phyloP scores from a whole-genome alignment of 2,113 vertebrate species.

The Diphyllodes magnificus region DNA sequence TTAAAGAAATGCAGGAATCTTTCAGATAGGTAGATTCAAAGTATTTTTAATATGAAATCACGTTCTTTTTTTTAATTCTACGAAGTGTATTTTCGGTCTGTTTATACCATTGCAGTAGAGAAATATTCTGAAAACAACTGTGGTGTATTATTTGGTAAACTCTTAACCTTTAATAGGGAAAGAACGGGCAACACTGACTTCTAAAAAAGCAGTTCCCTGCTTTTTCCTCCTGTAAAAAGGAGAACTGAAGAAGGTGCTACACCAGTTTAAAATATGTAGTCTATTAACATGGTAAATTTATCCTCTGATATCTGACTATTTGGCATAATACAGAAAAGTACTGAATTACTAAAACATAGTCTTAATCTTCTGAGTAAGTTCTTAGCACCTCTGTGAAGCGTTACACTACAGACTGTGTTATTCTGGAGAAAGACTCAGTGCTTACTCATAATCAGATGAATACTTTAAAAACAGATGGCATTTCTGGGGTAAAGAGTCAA shows the following conservation, averaged over 20 bases:
- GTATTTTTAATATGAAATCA: background rate
- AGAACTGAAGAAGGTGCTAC: background rate
- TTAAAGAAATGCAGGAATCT: background rate
- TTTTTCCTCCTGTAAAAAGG: background rate
- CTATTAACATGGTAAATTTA: background rate
- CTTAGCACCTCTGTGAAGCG: fast-evolving
- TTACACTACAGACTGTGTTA: background rate
- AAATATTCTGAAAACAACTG: background rate
- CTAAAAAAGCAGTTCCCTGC: background rate
- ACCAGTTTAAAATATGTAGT: background rate
- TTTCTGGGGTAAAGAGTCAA: background rate
- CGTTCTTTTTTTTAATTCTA: background rate
- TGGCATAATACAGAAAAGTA: background rate
- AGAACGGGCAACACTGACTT: background rate
- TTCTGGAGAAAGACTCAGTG: background rate
- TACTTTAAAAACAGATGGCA: background rate
- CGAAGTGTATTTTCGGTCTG: background rate
- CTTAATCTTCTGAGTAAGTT: background rate
- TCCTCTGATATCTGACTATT: background rate
- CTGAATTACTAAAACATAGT: background rate
- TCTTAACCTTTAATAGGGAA: background rate
- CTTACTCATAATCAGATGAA: background rate
- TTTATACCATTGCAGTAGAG: background rate
- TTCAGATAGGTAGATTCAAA: background rate
- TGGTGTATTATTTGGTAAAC: background rate